Conservation (phyloP, 2,888 invertebrate genomes). For the Willowsia nigromaculata region DNA sequence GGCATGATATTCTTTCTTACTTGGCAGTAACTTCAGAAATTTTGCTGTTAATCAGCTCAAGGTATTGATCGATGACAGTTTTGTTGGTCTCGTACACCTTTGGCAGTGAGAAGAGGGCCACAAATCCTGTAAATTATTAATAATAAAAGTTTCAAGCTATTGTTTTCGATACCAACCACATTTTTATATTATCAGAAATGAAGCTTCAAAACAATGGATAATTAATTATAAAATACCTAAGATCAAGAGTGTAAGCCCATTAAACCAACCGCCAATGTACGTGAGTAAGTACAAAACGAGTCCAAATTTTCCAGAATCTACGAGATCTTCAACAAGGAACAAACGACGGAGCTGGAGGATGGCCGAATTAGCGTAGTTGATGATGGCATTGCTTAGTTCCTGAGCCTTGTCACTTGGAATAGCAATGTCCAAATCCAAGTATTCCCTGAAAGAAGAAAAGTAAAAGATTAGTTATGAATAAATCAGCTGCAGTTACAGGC, state of each 20-base stretch:
- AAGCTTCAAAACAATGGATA: no score
- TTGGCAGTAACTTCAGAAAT: conserved; percentile 93
- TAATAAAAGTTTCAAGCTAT: no score
- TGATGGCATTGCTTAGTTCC: conserved; percentile 91
- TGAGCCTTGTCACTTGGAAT: conserved; percentile 95
- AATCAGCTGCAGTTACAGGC: background rate
- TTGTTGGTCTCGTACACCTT: conserved; percentile 98
- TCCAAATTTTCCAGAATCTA: conserved; percentile 97
- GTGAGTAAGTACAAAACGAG: conserved; percentile 97
- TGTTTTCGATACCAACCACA: no score
- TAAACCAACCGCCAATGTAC: conserved; percentile 99
- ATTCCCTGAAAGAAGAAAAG: conserved; percentile 83
- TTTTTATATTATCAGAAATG: no score
- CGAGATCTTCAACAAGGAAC: conserved; percentile 95
- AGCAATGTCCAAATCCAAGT: conserved; percentile 92
- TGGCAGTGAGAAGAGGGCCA: conserved; percentile 95
- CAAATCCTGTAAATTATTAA: conserved; percentile 85
- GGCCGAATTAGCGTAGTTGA: conserved; percentile 92
- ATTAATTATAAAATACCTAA: no score
- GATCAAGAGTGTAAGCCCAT: conserved; percentile 98
- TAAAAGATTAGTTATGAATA: background rate
- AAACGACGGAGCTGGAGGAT: conserved; percentile 92
- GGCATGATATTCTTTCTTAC: conserved; percentile 83
- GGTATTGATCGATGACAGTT: conserved; percentile 93
- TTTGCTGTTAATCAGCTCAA: conserved; percentile 92